These are phyloP conservation scores for Zygogramma bicolorata DNA, from an alignment of 2,888 invertebrate species.

Conservation along the genomic window DNA sequence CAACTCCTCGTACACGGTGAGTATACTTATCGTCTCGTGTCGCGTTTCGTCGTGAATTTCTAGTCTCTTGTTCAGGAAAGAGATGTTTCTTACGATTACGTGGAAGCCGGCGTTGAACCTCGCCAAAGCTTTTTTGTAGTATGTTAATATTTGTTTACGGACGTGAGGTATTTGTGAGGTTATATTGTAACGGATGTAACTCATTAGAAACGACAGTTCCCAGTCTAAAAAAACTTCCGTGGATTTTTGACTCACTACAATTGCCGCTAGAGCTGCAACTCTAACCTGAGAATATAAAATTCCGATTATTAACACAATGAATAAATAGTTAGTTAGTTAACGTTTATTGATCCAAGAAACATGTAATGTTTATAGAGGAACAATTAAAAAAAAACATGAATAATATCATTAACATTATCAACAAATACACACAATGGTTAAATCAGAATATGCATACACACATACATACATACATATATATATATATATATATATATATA, in stretches of 20 bases:
- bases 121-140: slow-evolving; percentile 77
- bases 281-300: slow-evolving; percentile 70
- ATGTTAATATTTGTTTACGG: slow-evolving; percentile 76
- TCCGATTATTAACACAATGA: background rate
- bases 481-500: too few relatives aligned
- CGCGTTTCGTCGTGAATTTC: slow-evolving; percentile 47
- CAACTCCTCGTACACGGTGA: slow-evolving; percentile 43
- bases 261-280: slow-evolving; percentile 74
- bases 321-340: background rate
- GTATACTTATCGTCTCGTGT: slow-evolving; percentile 32
- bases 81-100: slow-evolving; percentile 52
- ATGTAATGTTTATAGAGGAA: too few relatives aligned
- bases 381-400: too few relatives aligned
- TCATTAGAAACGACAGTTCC: slow-evolving; percentile 75
- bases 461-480: too few relatives aligned
- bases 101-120: slow-evolving; percentile 69
- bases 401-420: too few relatives aligned
- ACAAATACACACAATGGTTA: too few relatives aligned
- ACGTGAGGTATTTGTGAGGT: slow-evolving; percentile 77
- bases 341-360: too few relatives aligned
- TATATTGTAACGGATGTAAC: slow-evolving; percentile 77
- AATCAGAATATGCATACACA: too few relatives aligned
- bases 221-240: slow-evolving; percentile 74
- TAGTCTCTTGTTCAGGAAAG: slow-evolving; percentile 22
- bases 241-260: slow-evolving; percentile 81